Base-by-base conservation (phyloP, 2,888 invertebrate genomes). In the Ectemnius lituratus region DNA sequence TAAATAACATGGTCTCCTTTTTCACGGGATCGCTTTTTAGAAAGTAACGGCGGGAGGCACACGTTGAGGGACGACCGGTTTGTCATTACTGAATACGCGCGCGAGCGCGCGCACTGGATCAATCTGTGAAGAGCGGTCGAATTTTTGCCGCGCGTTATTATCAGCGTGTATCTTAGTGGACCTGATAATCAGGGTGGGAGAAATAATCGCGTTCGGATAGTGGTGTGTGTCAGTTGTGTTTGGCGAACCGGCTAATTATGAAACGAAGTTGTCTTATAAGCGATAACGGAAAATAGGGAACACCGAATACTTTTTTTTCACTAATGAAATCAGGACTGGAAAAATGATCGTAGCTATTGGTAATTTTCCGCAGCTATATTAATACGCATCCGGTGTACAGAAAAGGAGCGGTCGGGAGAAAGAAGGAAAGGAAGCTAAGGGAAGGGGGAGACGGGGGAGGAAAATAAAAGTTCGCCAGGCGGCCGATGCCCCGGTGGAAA, bases 61-160 rank as follows among this genome's bases (percentile, higher is more conserved):
- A 74, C 74, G 76, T 76, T 67, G 71, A 74, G 73, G 45, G 78
- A 81, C 81, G 78, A 82, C 81, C 81, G 80, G 78, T 81, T 82
- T 76, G 73, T 73, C 62, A 79, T 76, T 75, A 79, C 64, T 62
- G 62, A 60, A 66, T 14, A 59, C 23, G 2, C 23, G 20, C 1
- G 20, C 20, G 28, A 1, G 28, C 4, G 37, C 37, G 37, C 11
- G 37, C 11, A 11, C 52, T 37, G 47, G 58, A 49, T 70, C 71
- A 76, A 80, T 58, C 73, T 68, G 67, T 73, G 78, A 67, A 62
- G 73, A 74, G 74, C 70, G 58, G 64, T 62, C 62, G 13, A 65
- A 66, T 77, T 49, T 66, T 73, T 74, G 70, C 52, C 4, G 16
- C 1, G 5, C 2, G 5, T 16, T 14, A 14, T 52, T 52, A 52